These are phyloP conservation scores for Clangula hyemalis DNA, from an alignment of 2,797 vertebrate species.

Conservation along the genomic window DNA sequence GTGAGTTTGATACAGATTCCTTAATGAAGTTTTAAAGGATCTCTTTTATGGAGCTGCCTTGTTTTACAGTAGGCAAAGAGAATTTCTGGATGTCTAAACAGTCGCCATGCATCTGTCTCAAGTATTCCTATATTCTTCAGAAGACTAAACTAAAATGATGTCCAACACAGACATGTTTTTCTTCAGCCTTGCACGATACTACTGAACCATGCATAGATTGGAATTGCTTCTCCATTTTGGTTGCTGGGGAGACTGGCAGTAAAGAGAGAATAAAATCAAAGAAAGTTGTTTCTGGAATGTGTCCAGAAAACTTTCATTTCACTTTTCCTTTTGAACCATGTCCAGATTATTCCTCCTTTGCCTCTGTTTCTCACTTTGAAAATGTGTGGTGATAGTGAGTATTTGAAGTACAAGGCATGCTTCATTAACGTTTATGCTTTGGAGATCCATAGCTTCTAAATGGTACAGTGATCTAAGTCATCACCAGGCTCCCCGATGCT, in stretches of 20 bases:
- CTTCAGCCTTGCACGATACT: not conserved
- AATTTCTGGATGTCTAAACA: not conserved
- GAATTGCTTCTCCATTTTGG: not conserved
- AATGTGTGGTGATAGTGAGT: not conserved
- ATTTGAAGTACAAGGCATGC: not conserved
- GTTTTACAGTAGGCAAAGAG: not conserved
- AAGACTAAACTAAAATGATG: not conserved
- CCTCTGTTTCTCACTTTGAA: not conserved
- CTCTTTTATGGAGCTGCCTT: not conserved
- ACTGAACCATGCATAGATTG: not conserved
- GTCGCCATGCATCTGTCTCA: not conserved
- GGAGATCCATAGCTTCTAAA: not conserved
- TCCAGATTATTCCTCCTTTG: not conserved
- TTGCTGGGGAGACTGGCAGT: not conserved
- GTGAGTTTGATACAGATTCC: not conserved
- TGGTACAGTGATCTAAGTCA: not conserved
- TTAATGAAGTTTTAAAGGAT: not conserved
- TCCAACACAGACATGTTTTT: not conserved
- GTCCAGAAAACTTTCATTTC: not conserved
- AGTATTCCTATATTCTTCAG: not conserved
- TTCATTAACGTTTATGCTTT: no score
- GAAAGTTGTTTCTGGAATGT: not conserved
- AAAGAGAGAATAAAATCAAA: not conserved
- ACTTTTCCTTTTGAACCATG: not conserved
- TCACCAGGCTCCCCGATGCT: not conserved